These are phyloP conservation scores for Nysson spinosus DNA, from an alignment of 2,888 invertebrate species.

Conservation along the genomic window DNA sequence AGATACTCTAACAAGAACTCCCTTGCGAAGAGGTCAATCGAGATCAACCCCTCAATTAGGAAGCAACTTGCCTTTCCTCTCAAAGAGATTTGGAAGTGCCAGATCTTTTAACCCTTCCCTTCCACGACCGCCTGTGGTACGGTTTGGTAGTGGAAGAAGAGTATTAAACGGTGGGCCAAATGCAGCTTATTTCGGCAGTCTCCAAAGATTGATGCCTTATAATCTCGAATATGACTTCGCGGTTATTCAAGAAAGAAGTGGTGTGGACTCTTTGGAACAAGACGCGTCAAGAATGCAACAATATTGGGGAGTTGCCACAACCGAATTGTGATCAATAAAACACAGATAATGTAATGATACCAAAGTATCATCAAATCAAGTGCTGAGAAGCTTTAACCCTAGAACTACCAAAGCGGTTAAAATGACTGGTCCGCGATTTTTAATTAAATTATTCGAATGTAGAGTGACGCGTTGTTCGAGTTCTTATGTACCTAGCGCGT, in stretches of 20 bases:
- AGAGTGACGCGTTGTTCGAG: too few species aligned
- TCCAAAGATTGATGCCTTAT: constrained; percentile 91
- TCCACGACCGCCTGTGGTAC: constrained; percentile 78
- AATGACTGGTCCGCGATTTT: too few species aligned
- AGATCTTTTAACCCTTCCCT: constrained; percentile 85
- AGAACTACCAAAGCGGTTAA: too few species aligned
- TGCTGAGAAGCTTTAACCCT: too few species aligned
- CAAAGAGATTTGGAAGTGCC: constrained; percentile 89
- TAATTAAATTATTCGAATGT: too few species aligned
- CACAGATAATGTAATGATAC: background rate
- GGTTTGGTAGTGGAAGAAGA: constrained; percentile 82
- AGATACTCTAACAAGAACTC: constrained; percentile 83
- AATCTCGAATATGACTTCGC: constrained; percentile 91
- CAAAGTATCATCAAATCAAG: background rate
- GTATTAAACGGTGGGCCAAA: constrained; percentile 86
- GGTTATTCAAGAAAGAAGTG: constrained; percentile 87
- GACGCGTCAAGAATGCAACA: constrained; percentile 91
- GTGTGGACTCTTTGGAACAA: constrained; percentile 87
- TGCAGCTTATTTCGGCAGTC: constrained; percentile 91
- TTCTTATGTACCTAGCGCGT: too few species aligned
- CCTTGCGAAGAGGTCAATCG: constrained; percentile 79
- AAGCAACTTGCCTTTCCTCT: constrained; percentile 74
- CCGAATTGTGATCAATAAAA: constrained; percentile 82
- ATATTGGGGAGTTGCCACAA: constrained; percentile 94
- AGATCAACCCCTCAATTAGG: constrained; percentile 72